A percentile compares a stretch with the other conserved stretches of the same genome.
Evolutionary conservation across 37 sponge, comb jelly and placozoan genomes (phyloP).

Genomic region (Halisarca cf. caerulea): DNA sequence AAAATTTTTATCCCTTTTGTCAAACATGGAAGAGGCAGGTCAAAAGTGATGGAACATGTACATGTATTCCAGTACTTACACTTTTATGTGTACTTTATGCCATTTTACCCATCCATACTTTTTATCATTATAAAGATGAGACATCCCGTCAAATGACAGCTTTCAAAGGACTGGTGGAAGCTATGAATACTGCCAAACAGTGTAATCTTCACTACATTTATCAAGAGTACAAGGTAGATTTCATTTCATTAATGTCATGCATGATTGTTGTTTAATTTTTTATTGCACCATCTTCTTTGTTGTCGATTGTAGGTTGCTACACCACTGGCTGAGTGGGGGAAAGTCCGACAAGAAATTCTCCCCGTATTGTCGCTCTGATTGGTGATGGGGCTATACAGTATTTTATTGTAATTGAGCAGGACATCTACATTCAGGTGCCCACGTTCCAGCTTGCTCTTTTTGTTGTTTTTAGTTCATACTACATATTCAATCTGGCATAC

Average conservation of each 20-base stretch:
- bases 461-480: constrained; percentile 28
- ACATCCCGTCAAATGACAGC: constrained; percentile 1
- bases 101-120: neutral
- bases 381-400: constrained; percentile 18
- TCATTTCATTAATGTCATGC: no score
- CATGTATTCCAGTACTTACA: no score
- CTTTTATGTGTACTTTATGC: neutral
- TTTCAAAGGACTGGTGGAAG: neutral
- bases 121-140: constrained; percentile 14
- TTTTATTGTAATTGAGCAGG: constrained; percentile 21
- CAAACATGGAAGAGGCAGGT: constrained; percentile 4
- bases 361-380: constrained; percentile 32
- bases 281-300: neutral
- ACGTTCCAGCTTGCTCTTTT: constrained; percentile 36
- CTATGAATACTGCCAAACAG: neutral
- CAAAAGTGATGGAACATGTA: neutral
- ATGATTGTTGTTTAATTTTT: neutral
- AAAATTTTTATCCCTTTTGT: neutral
- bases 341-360: constrained; percentile 10
- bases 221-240: constrained; percentile 8
- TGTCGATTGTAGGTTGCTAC: neutral
- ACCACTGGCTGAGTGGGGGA: neutral
- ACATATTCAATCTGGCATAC: constrained; percentile 47
- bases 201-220: neutral
- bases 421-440: constrained; percentile 7